Evolutionary conservation across 2,113 vertebrate species (phyloP).

Genomic region (Heliornis fulica): DNA sequence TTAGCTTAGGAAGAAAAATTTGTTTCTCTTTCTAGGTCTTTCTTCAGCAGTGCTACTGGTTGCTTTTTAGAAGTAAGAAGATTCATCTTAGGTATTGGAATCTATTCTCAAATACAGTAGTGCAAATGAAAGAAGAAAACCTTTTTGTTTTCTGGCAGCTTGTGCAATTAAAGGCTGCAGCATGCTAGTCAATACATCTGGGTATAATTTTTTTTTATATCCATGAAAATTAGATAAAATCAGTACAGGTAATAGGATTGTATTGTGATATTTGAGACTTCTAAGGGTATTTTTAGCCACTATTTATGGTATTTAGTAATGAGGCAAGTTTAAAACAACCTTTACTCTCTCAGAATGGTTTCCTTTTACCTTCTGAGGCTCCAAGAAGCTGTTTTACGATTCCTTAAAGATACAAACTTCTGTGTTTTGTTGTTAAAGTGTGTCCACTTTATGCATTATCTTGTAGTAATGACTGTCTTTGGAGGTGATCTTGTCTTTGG

Average conservation of each 20-base stretch:
- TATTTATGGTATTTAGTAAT: neutral
- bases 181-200: neutral
- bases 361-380: neutral
- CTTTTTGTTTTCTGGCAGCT: neutral
- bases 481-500: neutral
- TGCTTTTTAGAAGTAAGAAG: neutral
- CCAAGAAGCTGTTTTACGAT: neutral
- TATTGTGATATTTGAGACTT: neutral
- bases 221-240: neutral
- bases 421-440: neutral
- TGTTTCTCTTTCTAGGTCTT: neutral
- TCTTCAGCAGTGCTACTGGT: neutral
- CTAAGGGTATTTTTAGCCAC: neutral
- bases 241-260: neutral
- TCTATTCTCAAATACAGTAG: neutral
- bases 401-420: neutral
- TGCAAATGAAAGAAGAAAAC: neutral
- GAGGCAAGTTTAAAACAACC: neutral
- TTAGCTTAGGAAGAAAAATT: neutral
- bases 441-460: neutral
- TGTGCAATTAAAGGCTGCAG: neutral
- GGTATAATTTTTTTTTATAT: neutral
- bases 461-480: neutral
- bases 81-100: neutral
- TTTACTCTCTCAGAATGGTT: neutral